Evolutionary conservation across 2,113 vertebrate species (phyloP), one percentile per base, ranked within the genome.

Genomic region (Noctilio leporinus): DNA sequence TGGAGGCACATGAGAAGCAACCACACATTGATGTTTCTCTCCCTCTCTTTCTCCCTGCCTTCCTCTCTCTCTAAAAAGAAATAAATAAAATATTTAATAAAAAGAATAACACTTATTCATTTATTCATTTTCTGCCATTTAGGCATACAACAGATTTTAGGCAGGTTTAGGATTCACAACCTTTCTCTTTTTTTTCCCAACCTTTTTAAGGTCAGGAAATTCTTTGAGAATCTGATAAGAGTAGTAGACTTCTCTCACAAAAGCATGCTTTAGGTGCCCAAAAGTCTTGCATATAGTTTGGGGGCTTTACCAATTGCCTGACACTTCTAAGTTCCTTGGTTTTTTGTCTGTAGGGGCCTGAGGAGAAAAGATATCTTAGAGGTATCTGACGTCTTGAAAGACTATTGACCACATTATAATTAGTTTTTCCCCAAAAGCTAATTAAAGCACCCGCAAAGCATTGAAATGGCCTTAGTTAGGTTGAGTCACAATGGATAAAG

Each of bases 371-470:
- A 55, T 78, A 47, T 30, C 35, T 57, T 72, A 40, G 67, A 85
- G 40, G 82, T 33, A 47, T 55, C 86, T 95, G 76, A 85, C 28
- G 76, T 93, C 89, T 80, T 93, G 87, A 93, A 89, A 85, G 67
- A 78, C 86, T 69, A 33, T 91, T 91, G n/a, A 82, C 90, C 89
- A 94, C 53, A 45, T 77, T 91, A 47, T 89, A 96, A 96, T 97
- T 95, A 95, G 87, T 78, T 17, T 9, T 12, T 2, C 8, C 51
- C n/a, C 45, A n/a, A 83, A 69, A 92, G 85, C 93, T 95, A 96
- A 92, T 97, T 94, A 94, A 89, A 95, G 73, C 53, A 11, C 47
- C 70, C 76, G 45, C 51, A 73, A 47, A 96, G 90, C 76, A 81
- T 19, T 70, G 93, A 51, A 45, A 77, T 89, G 69, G 64, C 33